Evolutionary conservation across 1,140 invertebrate genomes (phyloP), one percentile per base, ranked within the genome.

Genomic region (Phymorhynchus buccinoides): DNA sequence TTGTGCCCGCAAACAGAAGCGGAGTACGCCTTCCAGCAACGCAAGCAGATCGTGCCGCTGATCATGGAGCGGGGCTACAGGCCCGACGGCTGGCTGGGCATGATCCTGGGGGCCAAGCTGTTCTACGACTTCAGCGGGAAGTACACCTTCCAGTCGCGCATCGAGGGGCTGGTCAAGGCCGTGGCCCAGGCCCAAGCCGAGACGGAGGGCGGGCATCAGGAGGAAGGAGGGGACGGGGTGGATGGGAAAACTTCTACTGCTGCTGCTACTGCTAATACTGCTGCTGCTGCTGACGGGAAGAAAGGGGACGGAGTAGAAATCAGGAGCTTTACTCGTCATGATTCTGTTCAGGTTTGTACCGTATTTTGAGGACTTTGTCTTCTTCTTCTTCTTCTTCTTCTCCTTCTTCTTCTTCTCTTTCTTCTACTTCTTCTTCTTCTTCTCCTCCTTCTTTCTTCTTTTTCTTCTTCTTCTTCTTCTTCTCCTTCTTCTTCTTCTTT

Each of bases 51-150:
- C 35, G 88, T 93, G 37, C 91, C 91, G 0, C 86, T 93, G 16
- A 87, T 89, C 44, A 91, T 93, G 90, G 85, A 92, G 75, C 73
- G 35, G 35, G 87, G 86, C 14, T 93, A 92, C 78, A 84, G 84
- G 48, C 88, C 92, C 14, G 91, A 92, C 86, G 92, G 92, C 18
- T 93, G 92, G 92, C 87, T 93, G 12, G 92, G 92, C 2, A 83
- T 92, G 41, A 89, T 93, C 22, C 78, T 92, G 22, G 92, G 92
- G 0, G 85, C 89, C 9, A 92, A 92, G 77, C 80, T 91, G 14
- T 93, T 89, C 83, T 92, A 90, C 85, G 90, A 93, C 83, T 91
- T 92, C 80, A 89, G 88, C 44, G 89, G 88, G 32, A 90, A 91
- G 68, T 90, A 91, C 84, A 73, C 85, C 30, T 90, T 92, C 87